Base-by-base conservation (phyloP, 2,888 invertebrate species). In the Hofmannophila pseudospretella region DNA sequence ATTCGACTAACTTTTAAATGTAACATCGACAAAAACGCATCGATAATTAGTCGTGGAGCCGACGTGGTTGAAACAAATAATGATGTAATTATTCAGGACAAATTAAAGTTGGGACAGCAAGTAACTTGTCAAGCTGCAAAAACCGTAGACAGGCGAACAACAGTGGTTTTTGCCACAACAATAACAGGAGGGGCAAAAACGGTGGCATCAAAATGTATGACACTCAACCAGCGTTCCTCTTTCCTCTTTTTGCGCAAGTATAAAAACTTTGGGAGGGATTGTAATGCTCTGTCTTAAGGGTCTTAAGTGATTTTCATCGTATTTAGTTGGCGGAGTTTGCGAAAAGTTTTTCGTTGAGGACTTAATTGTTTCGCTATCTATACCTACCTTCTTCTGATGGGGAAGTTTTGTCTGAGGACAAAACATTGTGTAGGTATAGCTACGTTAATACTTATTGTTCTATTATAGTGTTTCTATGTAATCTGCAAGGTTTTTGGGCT, bases 41-140 rank as follows among this genome's bases (percentile, higher is more conserved):
- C 31, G 20, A 38, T 37, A 36, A 44, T 39, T 41, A 36, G 16
- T 37, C 13, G 23, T 25, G 34, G 27, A 38, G 34, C 23, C 22
- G 30, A 42, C 32, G 12, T 25, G 38, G 33, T 38, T 36, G 40
- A 36, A 28, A 38, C 41, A 51, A 69, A 71, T 73, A 70, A 73
- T 71, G 71, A 76, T 67, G 72, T 79, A 77, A 80, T 81, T 80
- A 80, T 78, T 78, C 73, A 66, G 53, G 68, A 70, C 67, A 67
- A 67, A 75, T 71, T 73, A 68, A 74, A 73, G 67, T 68, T 59
- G 54, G 51, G 47, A 58, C 54, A 58, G 54, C 61, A 61, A 67
- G 74, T 75, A 72, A 73, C 77, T 80, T 80, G 80, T 78, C 84
- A 75, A 51, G 63, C 40, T 34, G 67, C 81, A 84, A 85, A 85